phyloP scores from a whole-genome alignment of 2,888 invertebrate genomes.

The Macroteleia sp. region DNA sequence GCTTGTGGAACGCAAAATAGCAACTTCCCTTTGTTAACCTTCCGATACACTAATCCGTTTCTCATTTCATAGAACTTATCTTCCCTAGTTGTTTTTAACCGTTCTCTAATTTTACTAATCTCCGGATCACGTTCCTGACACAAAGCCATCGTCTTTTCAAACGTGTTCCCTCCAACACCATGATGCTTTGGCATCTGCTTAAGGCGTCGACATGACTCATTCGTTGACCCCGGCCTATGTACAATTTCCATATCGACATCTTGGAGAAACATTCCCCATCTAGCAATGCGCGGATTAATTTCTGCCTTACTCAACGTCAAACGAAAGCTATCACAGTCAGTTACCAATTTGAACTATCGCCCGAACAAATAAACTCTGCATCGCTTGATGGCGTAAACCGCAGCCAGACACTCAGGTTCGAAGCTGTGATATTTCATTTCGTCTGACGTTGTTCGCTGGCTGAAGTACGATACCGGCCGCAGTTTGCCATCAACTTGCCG shows the following conservation, averaged over 20 bases:
- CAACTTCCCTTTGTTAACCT: slow-evolving; percentile 27
- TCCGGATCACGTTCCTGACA: slow-evolving; percentile 48
- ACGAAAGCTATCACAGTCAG: slow-evolving; percentile 72
- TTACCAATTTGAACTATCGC: slow-evolving; percentile 69
- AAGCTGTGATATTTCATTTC: slow-evolving; percentile 73
- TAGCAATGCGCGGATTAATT: slow-evolving; percentile 69
- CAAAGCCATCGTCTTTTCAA: slow-evolving; percentile 56
- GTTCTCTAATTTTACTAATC: slow-evolving; percentile 46
- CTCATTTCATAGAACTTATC: slow-evolving; percentile 59
- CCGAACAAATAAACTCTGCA: slow-evolving; percentile 70
- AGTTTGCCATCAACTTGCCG: no score
- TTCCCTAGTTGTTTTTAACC: slow-evolving; percentile 53
- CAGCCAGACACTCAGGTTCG: no score
- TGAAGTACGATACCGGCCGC: no score
- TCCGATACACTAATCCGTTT: slow-evolving; percentile 64
- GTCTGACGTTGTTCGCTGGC: slow-evolving; percentile 66
- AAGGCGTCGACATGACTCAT: slow-evolving; percentile 64
- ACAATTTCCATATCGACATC: slow-evolving; percentile 55
- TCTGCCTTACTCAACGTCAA: slow-evolving; percentile 69
- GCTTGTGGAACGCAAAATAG: background rate
- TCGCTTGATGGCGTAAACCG: slow-evolving; percentile 63
- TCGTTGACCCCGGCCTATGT: slow-evolving; percentile 46
- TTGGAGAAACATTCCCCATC: slow-evolving; percentile 69
- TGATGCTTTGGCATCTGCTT: slow-evolving; percentile 44
- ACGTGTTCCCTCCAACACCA: slow-evolving; percentile 47